These are phyloP conservation scores for Aspidapion aeneum DNA, from an alignment of 2,888 invertebrate species.

Conservation along the genomic window DNA sequence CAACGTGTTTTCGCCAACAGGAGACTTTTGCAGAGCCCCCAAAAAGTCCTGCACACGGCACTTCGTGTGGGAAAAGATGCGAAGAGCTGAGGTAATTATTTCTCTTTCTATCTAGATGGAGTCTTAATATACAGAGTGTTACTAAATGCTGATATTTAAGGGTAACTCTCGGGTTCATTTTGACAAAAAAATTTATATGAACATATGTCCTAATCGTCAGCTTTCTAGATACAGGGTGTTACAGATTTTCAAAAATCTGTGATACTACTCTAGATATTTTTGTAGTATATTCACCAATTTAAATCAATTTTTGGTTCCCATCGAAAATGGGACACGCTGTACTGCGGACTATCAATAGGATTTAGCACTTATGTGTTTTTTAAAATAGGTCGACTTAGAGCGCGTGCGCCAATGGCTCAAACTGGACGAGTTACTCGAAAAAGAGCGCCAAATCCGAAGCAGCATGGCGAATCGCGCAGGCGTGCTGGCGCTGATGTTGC, in stretches of 20 bases:
- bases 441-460: conserved; percentile 81
- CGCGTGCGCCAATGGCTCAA: conserved; percentile 88
- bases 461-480: conserved; percentile 79
- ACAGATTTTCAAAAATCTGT: too few relatives aligned
- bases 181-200: too few relatives aligned
- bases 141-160: too few relatives aligned
- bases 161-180: too few relatives aligned
- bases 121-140: not conserved
- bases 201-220: too few relatives aligned
- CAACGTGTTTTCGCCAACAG: conserved; percentile 79
- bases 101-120: not conserved
- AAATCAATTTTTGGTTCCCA: too few relatives aligned
- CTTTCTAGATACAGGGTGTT: too few relatives aligned
- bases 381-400: conserved; percentile 82
- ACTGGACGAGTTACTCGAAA: conserved; percentile 90
- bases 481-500: conserved; percentile 90
- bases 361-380: too few relatives aligned
- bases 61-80: conserved; percentile 93
- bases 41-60: conserved; percentile 91
- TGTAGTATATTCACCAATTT: too few relatives aligned
- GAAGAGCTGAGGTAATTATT: conserved; percentile 76
- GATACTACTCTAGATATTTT: too few relatives aligned
- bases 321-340: too few relatives aligned
- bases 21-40: conserved; percentile 82
- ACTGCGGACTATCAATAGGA: too few relatives aligned